Evolutionary conservation across 2,797 vertebrate genomes (phyloP).

Genomic region (Gymnothorax reevesii): DNA sequence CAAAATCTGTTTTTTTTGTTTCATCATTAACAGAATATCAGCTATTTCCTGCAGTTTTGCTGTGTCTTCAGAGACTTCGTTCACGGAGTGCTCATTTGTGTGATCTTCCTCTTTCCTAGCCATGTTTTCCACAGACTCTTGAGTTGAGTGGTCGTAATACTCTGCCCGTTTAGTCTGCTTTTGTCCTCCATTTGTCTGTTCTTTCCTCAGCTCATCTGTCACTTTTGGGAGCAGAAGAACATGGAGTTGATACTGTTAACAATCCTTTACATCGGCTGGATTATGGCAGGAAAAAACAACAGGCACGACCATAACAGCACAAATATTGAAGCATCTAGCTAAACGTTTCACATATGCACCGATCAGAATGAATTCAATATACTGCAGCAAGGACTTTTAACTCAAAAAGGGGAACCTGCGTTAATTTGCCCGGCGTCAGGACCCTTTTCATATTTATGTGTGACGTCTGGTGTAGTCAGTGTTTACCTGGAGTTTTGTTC

Average conservation of each 20-base stretch:
- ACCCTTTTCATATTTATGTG: neutral
- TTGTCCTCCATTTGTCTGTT: slow-evolving; percentile 39
- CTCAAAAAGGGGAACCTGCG: neutral
- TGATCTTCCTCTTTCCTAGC: slow-evolving; percentile 38
- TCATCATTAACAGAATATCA: slow-evolving; percentile 64
- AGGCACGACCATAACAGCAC: neutral
- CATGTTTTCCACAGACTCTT: slow-evolving; percentile 24
- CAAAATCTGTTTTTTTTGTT: slow-evolving; percentile 45
- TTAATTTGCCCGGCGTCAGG: neutral
- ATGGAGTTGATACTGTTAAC: neutral
- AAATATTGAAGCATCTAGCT: neutral
- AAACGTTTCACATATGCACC: neutral
- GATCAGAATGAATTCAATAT: neutral
- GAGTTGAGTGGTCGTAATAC: slow-evolving; percentile 32
- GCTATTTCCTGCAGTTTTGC: slow-evolving; percentile 60
- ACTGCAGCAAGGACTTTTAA: neutral
- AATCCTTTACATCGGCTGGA: neutral
- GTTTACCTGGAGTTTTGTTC: slow-evolving; percentile 49
- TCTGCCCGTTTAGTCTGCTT: slow-evolving; percentile 24
- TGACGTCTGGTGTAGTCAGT: neutral
- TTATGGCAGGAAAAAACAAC: neutral
- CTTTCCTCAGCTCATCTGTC: slow-evolving; percentile 36
- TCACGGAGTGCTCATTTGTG: slow-evolving; percentile 28
- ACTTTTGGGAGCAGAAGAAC: slow-evolving; percentile 25
- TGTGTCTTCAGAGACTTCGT: slow-evolving; percentile 49